phyloP scores from a whole-genome alignment of 2,113 vertebrate genomes.

The Alectura lathami region DNA sequence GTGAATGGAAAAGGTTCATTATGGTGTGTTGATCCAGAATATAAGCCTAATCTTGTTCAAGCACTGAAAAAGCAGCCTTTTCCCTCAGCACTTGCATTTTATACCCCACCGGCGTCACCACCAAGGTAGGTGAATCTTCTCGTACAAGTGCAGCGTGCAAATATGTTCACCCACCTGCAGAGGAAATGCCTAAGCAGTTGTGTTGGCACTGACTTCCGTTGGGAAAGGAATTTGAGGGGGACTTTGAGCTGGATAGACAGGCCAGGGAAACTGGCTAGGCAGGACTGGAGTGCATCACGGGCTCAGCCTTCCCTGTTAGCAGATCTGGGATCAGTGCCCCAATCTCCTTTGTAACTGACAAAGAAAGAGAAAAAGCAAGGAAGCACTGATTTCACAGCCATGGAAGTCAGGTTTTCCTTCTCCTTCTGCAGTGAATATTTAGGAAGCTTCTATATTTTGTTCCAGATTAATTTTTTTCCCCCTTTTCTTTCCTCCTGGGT shows the following conservation, averaged over 20 bases:
- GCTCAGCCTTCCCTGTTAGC: not conserved
- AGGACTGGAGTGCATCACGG: fast-evolving
- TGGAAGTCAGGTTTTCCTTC: too few relatives aligned
- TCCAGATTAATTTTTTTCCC: not conserved
- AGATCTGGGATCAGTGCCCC: not conserved
- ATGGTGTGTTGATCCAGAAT: conserved; percentile 98
- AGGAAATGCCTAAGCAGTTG: fast-evolving
- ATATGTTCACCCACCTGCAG: fast-evolving
- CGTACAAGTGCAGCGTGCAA: fast-evolving
- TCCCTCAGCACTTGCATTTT: conserved; percentile 89
- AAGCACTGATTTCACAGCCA: not conserved
- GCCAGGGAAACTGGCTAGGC: not conserved
- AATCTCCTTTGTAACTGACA: fast-evolving
- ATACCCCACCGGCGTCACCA: conserved; percentile 90
- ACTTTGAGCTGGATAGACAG: not conserved
- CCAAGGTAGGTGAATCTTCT: conserved; percentile 82
- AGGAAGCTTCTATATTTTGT: not conserved
- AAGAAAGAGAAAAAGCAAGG: not conserved
- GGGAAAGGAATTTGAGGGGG: not conserved
- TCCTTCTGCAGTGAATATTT: not conserved
- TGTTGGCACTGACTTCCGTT: not conserved
- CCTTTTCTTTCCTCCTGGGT: not conserved
- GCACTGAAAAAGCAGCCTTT: conserved; percentile 98
- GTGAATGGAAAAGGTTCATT: conserved; percentile 97
- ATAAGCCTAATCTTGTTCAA: conserved; percentile 95